Evolutionary conservation across 2,888 invertebrate genomes (phyloP).

Genomic region (Cecidostiba fungosa): DNA sequence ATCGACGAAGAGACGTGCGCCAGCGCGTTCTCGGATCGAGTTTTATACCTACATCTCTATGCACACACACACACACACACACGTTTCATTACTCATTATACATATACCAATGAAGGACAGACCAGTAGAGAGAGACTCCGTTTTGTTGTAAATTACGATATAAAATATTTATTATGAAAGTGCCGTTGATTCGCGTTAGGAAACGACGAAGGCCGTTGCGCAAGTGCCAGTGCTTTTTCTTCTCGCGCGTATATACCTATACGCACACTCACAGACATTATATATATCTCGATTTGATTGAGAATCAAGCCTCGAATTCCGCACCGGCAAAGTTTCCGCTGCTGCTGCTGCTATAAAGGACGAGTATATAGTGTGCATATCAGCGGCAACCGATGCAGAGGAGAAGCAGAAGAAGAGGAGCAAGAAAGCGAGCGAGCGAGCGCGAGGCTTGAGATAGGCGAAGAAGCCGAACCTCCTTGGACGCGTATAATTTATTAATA

Average conservation of each 20-base stretch:
- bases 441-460: conserved; percentile 62
- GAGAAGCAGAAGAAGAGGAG: conserved; percentile 41
- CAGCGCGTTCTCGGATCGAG: conserved; percentile 4
- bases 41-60: background rate
- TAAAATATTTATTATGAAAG: conserved; percentile 47
- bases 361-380: background rate
- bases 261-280: background rate
- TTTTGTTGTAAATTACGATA: conserved; percentile 49
- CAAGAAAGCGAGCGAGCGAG: conserved; percentile 40
- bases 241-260: background rate
- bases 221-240: conserved; percentile 8
- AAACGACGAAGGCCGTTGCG: conserved; percentile 39
- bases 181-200: conserved; percentile 21
- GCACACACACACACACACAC: background rate
- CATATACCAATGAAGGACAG: background rate
- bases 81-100: background rate
- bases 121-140: background rate
- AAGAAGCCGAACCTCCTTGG: conserved; percentile 72
- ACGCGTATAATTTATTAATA: conserved; percentile 75
- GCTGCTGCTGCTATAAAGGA: background rate
- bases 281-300: background rate
- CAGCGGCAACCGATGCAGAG: conserved; percentile 36
- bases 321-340: background rate
- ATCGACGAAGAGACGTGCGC: background rate
- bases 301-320: conserved; percentile 1